Base-by-base conservation (phyloP, 92 coral and sea anemone genomes). In the Micromussa lordhowensis region DNA sequence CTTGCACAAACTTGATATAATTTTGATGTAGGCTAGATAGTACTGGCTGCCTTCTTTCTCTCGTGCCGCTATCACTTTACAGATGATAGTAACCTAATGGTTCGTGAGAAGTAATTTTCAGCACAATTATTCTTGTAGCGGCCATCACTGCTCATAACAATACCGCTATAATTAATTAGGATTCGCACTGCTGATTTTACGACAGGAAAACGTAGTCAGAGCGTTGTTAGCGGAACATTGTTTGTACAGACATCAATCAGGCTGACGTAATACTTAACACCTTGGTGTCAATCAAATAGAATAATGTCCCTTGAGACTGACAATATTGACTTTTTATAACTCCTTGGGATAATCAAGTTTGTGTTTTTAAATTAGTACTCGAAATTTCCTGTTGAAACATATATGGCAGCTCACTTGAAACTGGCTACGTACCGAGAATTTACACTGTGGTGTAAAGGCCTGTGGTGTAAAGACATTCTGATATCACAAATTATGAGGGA, bases 151-250 rank as follows among this genome's bases (percentile, higher is more conserved):
- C 6, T 61, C 6, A 61, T 66, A 2, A 66, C 32, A 66, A 7
- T 26, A 53, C 66, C 66, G 82, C 34, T 78, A 26, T 78, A 24
- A 49, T 78, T 53, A 28, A 29, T 29, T 15, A 48, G n/a, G 82
- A 49, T 51, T 78, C 82, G 82, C 82, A n/a, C 66, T 14, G 64
- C 13, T 78, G 61, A 30, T 28, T 78, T 78, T 78, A 78, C 66
- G 82, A 29, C 63, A 53, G 36, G 28, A 49, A 11, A 5, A 73
- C 53, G 48, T 73, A 38, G 75, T 31, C 18, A 14, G 31, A 31
- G 38, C 75, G 5, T 70, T 30, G 21, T 19, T 5, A 34, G 78
- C 26, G 36, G 21, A 9, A 14, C 48, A 73, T 9, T 57, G 69
- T 48, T 55, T 30, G 18, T 4, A 36, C 30, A 32, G 54, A 57